Base-by-base conservation (phyloP, 2,113 vertebrate genomes). In the Nothoprocta perdicaria region DNA sequence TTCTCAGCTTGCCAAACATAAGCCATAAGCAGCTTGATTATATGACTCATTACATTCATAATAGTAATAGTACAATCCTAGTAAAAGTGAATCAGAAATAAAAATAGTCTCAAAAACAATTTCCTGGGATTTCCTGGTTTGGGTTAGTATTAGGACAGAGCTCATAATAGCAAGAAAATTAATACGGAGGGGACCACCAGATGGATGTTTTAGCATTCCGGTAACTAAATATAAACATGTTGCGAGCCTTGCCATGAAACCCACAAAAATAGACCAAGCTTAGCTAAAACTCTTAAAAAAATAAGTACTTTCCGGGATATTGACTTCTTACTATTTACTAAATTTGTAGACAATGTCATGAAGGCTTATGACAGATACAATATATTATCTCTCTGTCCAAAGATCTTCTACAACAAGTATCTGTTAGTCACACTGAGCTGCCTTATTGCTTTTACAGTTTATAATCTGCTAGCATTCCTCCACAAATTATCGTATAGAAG, bases 81-180 rank as follows among this genome's bases (percentile, higher is more conserved):
- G 89, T 52, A 95, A 91, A 97, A 95, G 80, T 87, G 79, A 96
- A 95, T 94, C 84, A 85, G 88, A 87, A 86, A 92, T 92, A 96
- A 96, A 93, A 80, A 96, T 73, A 89, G 88, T 62, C 92, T 86
- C 84, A 66, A 80, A 94, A 92, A 95, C 93, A 94, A 93, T 95
- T 97, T 97, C 91, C 93, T 94, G 94, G 94, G 95, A 97, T 97
- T 97, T 97, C 94, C 96, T 96, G 90, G 89, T 91, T 95, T 94
- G 88, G 79, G 74, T 94, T 80, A 95, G 94, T 84, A 96, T 95
- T 95, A 96, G 95, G 76, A 91, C 78, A 80, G 57, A 95, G 84
- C 96, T 96, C 93, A 86, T 93, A 97, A 96, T 26, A 95, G 94
- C 74, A 93, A 95, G 86, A 90, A 94, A 91, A 95, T 90, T 92